A percentile compares a stretch with the other conserved stretches of the same genome.
phyloP scores from a whole-genome alignment of 2,888 invertebrate genomes.

The Plutella xylostella region DNA sequence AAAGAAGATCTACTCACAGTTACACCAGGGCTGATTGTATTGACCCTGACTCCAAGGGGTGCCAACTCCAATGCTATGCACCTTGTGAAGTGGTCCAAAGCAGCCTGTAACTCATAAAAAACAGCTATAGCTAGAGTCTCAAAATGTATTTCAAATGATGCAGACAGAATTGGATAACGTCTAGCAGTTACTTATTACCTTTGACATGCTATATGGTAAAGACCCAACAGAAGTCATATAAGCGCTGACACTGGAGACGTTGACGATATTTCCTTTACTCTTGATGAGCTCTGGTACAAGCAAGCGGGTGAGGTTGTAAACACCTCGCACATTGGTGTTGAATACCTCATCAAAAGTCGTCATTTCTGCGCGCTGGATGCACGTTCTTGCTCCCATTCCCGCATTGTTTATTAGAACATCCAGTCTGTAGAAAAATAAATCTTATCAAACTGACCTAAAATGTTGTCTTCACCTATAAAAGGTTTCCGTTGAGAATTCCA shows the following conservation, averaged over 20 bases:
- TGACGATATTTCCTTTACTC: constrained; percentile 73
- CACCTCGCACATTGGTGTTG: constrained; percentile 70
- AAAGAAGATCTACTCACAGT: constrained; percentile 61
- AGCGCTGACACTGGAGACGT: constrained; percentile 73
- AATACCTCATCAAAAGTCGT: constrained; percentile 46
- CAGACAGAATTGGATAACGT: too few species aligned
- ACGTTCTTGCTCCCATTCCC: constrained; percentile 50
- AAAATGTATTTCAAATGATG: too few species aligned
- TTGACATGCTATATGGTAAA: constrained; percentile 86
- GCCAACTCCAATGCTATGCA: constrained; percentile 77
- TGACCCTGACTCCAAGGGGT: constrained; percentile 72
- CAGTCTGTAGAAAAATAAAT: too few species aligned
- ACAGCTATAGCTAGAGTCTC: too few species aligned
- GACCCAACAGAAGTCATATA: constrained; percentile 83
- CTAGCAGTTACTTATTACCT: constrained; percentile 61
- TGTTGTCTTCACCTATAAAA: too few species aligned
- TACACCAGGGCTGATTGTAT: constrained; percentile 81
- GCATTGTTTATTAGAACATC: constrained; percentile 60
- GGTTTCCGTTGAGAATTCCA: too few species aligned
- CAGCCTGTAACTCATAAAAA: too few species aligned
- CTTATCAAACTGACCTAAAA: too few species aligned
- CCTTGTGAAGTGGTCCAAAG: constrained; percentile 78
- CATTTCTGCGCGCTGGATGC: constrained; percentile 23
- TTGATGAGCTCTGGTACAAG: constrained; percentile 71
- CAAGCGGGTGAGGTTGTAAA: constrained; percentile 68